Base-by-base conservation (phyloP, 2,113 vertebrate species). In the Rutilus rutilus region DNA sequence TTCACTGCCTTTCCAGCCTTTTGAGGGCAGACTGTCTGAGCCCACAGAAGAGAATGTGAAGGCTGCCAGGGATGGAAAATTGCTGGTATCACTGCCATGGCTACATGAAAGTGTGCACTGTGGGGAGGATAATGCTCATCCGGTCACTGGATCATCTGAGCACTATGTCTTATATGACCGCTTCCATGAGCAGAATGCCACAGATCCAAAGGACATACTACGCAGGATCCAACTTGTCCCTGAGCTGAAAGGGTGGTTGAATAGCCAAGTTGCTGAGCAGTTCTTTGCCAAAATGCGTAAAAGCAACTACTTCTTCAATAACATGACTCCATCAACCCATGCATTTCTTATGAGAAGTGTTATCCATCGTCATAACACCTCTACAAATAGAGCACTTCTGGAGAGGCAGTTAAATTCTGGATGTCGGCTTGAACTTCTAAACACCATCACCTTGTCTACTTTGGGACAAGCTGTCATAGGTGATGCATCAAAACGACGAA, bases 81-180 rank as follows among this genome's bases (percentile, higher is more conserved):
- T 71, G 33, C 19, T 42, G 67, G 67, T 71, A 36, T 62, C 59
- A 25, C 14, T 25, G 59, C 9, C 3, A 62, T 62, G n/a, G 67
- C 36, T 71, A 23, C 36, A 33, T 71, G 67, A 71, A 71, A 71
- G 67, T 19, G 36, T 71, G 36, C 67, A 71, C 67, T 71, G 30
- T 21, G 30, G 7, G 67, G 23, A 71, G 17, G 30, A 71, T 39
- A 71, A 30, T 30, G 30, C 2, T 30, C 30, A 30, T 67, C 33
- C 17, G 6, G 19, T 71, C 67, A 23, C 67, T 71, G 67, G 30
- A 60, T 60, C 59, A n/a, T 25, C 9, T 60, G 59, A 62, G 59
- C 59, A 25, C 59, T 25, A 25, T 62, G 33, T 71, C 19, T 21
- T 62, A 25, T 5, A 62, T 62, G 23, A 60, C 0, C 9, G 9